Percentiles rank a stretch among this genome's conserved stretches.
Conservation (phyloP, 2,797 vertebrate genomes). For the Takifugu rubripes region DNA sequence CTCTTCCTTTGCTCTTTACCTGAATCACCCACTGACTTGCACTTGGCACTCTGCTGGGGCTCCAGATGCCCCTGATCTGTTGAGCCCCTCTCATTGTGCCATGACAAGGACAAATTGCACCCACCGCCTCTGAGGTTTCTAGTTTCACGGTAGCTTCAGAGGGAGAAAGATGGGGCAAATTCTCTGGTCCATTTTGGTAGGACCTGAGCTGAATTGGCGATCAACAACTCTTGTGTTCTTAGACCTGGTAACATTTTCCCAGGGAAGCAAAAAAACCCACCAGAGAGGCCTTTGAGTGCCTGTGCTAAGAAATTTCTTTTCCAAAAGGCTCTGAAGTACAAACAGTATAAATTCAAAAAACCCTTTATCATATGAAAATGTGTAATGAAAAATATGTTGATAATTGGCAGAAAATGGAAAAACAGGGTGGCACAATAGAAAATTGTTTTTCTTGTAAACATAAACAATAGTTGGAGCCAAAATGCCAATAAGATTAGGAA, state of each 20-base stretch:
- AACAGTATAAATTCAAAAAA: conserved; percentile 1
- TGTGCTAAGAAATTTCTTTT: not conserved
- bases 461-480: no score
- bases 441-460: no score
- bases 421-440: no score
- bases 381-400: no score
- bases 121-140: conserved; percentile 58
- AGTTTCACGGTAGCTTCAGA: conserved; percentile 45
- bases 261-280: conserved; percentile 44
- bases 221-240: conserved; percentile 50
- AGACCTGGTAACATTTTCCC: conserved; percentile 58
- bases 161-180: conserved; percentile 44
- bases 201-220: conserved; percentile 60
- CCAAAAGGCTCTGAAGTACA: conserved; percentile 8
- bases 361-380: conserved; percentile 1
- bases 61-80: conserved; percentile 49
- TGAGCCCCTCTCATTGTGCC: conserved; percentile 53
- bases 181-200: conserved; percentile 36
- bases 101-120: conserved; percentile 77
- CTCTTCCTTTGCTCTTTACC: conserved; percentile 68
- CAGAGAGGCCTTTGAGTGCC: conserved; percentile 13
- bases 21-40: conserved; percentile 71
- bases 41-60: conserved; percentile 52
- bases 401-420: no score
- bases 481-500: no score